phyloP scores from a whole-genome alignment of 2,888 invertebrate species.

The Mythimna impura region DNA sequence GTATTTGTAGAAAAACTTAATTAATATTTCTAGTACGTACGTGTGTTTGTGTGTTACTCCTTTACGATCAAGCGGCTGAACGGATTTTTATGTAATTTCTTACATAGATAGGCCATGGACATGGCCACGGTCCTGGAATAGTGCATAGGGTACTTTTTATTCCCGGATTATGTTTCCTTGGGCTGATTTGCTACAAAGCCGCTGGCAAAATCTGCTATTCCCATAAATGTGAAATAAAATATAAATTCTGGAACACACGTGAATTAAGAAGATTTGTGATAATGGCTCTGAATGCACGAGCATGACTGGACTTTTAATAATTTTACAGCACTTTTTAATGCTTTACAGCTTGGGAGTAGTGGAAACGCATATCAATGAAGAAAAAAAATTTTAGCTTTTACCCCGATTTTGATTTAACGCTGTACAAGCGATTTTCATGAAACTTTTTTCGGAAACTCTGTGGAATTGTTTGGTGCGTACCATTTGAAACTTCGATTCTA shows the following conservation, averaged over 20 bases:
- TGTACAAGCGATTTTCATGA: neutral
- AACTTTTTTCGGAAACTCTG: neutral
- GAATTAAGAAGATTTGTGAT: conserved; percentile 45
- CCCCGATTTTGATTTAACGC: neutral
- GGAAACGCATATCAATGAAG: neutral
- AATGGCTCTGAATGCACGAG: conserved; percentile 19
- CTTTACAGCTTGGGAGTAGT: conserved; percentile 2
- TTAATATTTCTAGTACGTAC: too few species aligned
- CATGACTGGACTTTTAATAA: conserved; percentile 24
- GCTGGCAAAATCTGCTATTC: neutral
- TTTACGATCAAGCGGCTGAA: too few species aligned
- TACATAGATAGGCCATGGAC: too few species aligned
- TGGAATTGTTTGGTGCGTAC: neutral
- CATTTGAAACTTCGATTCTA: neutral
- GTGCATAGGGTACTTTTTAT: too few species aligned
- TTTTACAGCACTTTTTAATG: conserved; percentile 19
- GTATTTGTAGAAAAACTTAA: too few species aligned
- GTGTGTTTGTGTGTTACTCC: too few species aligned
- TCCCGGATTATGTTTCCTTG: too few species aligned
- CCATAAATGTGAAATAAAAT: neutral
- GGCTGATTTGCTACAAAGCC: too few species aligned
- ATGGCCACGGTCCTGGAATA: too few species aligned
- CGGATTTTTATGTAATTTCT: too few species aligned
- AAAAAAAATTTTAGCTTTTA: neutral
- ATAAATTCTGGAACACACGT: neutral